phyloP scores from a whole-genome alignment of 2,113 vertebrate species.

The Catagonus wagneri region DNA sequence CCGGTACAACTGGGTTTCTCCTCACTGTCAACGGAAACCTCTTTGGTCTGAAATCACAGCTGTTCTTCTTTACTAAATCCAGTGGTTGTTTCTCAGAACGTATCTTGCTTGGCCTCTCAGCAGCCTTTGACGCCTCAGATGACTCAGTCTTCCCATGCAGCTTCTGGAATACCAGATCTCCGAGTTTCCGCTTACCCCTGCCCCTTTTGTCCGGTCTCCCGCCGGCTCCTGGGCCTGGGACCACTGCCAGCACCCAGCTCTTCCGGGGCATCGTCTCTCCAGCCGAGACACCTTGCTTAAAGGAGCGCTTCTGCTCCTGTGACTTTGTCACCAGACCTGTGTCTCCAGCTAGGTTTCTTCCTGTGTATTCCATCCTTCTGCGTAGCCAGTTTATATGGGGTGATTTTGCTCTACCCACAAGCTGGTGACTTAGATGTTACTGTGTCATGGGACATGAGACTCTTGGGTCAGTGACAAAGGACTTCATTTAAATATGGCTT shows the following conservation, averaged over 20 bases:
- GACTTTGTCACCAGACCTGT: neutral
- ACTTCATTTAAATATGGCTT: neutral
- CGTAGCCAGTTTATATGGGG: neutral
- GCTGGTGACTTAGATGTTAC: neutral
- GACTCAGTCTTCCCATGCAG: rapidly evolving
- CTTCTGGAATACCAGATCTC: neutral
- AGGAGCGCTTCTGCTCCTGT: neutral
- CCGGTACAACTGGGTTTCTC: neutral
- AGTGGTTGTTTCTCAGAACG: neutral
- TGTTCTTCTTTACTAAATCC: neutral
- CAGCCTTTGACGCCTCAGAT: neutral
- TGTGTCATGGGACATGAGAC: neutral
- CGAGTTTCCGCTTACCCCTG: neutral
- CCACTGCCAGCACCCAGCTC: no score
- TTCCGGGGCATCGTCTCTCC: neutral
- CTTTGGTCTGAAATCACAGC: neutral
- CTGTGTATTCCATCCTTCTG: no score
- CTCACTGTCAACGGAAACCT: neutral
- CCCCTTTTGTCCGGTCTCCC: neutral
- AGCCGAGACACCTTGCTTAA: neutral
- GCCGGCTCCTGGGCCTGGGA: neutral
- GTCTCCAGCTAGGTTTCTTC: neutral
- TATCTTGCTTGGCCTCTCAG: neutral
- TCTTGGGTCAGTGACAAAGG: neutral
- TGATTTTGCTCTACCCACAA: neutral